A percentile compares a stretch with the other conserved stretches of the same genome.
These are phyloP conservation scores for Grus americana DNA, from an alignment of 2,113 vertebrate species.

Conservation along the genomic window DNA sequence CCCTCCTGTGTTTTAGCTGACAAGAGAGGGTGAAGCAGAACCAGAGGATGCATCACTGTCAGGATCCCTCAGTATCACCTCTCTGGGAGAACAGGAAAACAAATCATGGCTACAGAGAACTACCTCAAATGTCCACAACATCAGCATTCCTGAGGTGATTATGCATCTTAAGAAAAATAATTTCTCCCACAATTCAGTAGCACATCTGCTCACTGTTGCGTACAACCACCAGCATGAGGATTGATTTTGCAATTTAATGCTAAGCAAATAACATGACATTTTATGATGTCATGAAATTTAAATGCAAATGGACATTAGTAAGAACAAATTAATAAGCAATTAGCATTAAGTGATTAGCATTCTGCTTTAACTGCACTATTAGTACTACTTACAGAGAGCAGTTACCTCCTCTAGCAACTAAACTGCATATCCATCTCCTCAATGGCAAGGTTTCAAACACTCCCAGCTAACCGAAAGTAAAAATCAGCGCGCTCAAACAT, in stretches of 20 bases:
- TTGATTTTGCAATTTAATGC: neutral
- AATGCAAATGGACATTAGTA: neutral
- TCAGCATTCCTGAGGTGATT: neutral
- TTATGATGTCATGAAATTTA: neutral
- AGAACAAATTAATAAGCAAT: neutral
- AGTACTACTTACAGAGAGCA: neutral
- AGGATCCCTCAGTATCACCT: neutral
- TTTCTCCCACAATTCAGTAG: neutral
- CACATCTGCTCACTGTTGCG: neutral
- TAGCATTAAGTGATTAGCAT: neutral
- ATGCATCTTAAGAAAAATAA: neutral
- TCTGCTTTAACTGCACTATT: neutral
- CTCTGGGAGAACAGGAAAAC: neutral
- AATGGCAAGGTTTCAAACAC: neutral
- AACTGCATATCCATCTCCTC: neutral
- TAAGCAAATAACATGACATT: neutral
- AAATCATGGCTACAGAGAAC: neutral
- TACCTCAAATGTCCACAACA: neutral
- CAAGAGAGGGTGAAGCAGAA: neutral
- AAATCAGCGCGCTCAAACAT: neutral
- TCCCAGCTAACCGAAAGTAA: neutral
- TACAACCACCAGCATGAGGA: neutral
- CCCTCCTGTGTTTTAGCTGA: neutral
- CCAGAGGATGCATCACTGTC: rapidly evolving
- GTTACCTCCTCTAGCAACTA: neutral